phyloP scores from a whole-genome alignment of 2,113 vertebrate genomes.

The Coptodon bakossiorum region DNA sequence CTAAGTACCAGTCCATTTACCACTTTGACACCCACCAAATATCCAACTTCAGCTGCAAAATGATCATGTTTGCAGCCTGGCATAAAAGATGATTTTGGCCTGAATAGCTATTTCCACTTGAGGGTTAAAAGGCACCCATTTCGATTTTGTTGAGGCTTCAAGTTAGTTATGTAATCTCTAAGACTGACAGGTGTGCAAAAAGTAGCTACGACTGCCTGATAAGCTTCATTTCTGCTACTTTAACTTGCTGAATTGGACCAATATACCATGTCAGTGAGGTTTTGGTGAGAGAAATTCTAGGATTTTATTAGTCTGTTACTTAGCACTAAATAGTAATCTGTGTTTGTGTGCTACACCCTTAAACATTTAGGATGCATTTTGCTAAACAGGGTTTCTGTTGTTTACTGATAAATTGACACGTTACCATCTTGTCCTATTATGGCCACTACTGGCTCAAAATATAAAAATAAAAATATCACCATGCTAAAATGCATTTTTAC shows the following conservation, averaged over 20 bases:
- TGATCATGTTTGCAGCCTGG: not conserved
- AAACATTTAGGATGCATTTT: not conserved
- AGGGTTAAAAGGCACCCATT: not conserved
- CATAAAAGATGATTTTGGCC: not conserved
- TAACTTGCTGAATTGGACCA: not conserved
- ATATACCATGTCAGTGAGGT: not conserved
- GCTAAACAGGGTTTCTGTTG: not conserved
- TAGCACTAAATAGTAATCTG: not conserved
- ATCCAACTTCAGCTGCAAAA: not conserved
- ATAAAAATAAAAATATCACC: not conserved
- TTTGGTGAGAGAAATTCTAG: not conserved
- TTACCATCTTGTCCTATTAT: not conserved
- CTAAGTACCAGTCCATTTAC: not conserved
- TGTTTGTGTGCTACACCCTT: not conserved
- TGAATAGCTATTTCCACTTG: not conserved
- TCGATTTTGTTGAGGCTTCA: not conserved
- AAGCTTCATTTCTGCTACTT: not conserved
- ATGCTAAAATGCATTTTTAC: not conserved
- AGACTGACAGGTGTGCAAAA: not conserved
- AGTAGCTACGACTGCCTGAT: not conserved
- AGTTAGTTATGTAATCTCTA: not conserved
- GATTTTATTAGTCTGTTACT: not conserved
- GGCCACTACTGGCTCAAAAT: not conserved
- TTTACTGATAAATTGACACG: fast-evolving
- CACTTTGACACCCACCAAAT: not conserved